phyloP scores from a whole-genome alignment of 2,797 vertebrate species.

The Pseudomugil tenellus region DNA sequence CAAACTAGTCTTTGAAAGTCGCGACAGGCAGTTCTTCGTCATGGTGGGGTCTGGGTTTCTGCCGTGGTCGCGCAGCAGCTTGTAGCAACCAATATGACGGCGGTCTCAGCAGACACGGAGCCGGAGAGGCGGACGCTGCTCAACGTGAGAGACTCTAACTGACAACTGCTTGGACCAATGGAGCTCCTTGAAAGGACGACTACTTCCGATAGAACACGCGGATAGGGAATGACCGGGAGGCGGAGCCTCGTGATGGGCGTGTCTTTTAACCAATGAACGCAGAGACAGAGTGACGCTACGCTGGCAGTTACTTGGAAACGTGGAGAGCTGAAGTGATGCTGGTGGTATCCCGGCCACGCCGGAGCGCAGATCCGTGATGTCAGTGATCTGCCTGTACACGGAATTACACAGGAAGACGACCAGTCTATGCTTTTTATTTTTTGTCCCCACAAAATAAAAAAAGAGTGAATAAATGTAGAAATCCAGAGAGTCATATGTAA shows the following conservation, averaged over 20 bases:
- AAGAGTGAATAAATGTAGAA: too few relatives aligned
- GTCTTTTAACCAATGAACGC: slow-evolving; percentile 67
- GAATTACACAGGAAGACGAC: neutral
- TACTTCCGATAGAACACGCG: slow-evolving; percentile 69
- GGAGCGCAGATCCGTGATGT: slow-evolving; percentile 38
- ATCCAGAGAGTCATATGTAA: neutral
- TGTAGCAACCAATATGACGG: slow-evolving; percentile 82
- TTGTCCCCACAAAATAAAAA: neutral
- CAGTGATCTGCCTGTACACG: slow-evolving; percentile 22
- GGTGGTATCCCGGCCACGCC: slow-evolving; percentile 32
- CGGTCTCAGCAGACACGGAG: slow-evolving; percentile 67
- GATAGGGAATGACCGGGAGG: slow-evolving; percentile 59
- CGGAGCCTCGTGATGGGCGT: slow-evolving; percentile 67
- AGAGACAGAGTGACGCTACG: slow-evolving; percentile 21
- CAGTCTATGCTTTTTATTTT: neutral
- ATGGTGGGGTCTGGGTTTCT: slow-evolving; percentile 65
- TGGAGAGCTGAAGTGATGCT: slow-evolving; percentile 79
- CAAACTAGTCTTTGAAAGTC: slow-evolving; percentile 34
- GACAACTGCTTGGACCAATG: slow-evolving; percentile 73
- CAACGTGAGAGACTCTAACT: slow-evolving; percentile 59
- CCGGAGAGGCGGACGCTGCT: slow-evolving; percentile 65
- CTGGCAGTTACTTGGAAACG: slow-evolving; percentile 81
- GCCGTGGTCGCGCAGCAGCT: slow-evolving; percentile 73
- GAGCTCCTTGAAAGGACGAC: slow-evolving; percentile 33
- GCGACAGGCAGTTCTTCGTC: slow-evolving; percentile 55